Evolutionary conservation across 2,113 vertebrate genomes (phyloP), one percentile per base, ranked within the genome.

Genomic region (Scartelaos histophorus): DNA sequence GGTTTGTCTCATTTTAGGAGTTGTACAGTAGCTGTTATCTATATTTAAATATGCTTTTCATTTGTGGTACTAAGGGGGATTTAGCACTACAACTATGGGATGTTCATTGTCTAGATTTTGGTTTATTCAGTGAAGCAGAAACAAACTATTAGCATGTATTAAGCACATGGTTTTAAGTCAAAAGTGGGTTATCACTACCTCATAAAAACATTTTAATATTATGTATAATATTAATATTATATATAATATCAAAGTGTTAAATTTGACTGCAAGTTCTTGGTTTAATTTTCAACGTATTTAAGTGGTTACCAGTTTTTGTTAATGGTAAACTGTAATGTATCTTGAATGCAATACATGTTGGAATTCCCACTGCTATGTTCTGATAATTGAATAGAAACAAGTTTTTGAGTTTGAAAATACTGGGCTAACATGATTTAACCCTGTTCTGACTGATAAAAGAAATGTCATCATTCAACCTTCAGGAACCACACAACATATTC

Each of bases 21-120:
- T 29, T 38, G 34, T 64, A 19, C 21, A 61, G 7, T 3, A 46
- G 65, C 21, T 46, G 12, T 9, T 19, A 47, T 47, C 21, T 13
- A 22, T 47, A 24, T 15, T 47, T 65, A 4, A 43, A 38, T 38
- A 45, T 1, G 25, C 5, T 3, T 45, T 43, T 43, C n/a, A 22
- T 45, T 47, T 45, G 65, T 66, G 65, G 65, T 66, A 66, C 65
- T 47, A 66, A 47, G 65, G 43, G 19, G 43, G 64, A 66, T 43
- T 22, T 46, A 25, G 21, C 12, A 5, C 64, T 43, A 46, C 38
- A 22, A 45, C 9, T 45, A 21, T 66, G n/a, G 64, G 64, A 46
- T 46, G 19, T 46, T 15, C 13, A 10, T 13, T 19, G 22, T 13
- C 7, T 43, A 43, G 6, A 16, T 62, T 62, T 34, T 35, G 16